These are phyloP conservation scores for Lanius collurio DNA, from an alignment of 2,113 vertebrate genomes.

Conservation along the genomic window DNA sequence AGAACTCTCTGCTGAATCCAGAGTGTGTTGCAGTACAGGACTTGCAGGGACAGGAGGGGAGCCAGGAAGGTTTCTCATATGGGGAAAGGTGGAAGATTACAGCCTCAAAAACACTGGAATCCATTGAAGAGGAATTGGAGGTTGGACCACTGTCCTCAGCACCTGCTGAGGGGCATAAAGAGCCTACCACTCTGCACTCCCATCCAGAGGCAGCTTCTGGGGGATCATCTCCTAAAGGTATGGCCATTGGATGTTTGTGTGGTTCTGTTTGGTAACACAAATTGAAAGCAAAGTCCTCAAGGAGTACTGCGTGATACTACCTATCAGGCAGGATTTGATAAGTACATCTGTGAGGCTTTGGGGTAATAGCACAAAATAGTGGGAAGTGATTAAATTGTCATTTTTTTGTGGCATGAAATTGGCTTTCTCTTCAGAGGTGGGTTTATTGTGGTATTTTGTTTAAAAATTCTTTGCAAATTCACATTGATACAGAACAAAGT, in stretches of 20 bases:
- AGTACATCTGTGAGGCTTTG: background rate
- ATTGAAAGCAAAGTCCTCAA: background rate
- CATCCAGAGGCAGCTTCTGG: background rate
- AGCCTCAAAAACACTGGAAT: conserved; percentile 32
- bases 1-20: background rate
- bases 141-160: background rate
- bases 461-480: background rate
- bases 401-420: background rate
- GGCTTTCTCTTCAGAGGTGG: background rate
- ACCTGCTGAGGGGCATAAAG: background rate
- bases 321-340: background rate
- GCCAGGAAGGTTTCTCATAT: background rate
- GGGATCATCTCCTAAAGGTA: conserved; percentile 29
- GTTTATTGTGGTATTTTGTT: background rate
- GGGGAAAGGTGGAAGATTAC: background rate
- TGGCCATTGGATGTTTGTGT: background rate
- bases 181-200: background rate
- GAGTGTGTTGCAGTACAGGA: background rate
- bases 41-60: background rate
- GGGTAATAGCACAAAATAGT: background rate
- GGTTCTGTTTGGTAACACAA: background rate
- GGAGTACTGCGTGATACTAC: background rate
- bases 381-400: background rate
- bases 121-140: conserved; percentile 17
- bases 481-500: accelerated